Percentiles rank a stretch among this genome's conserved stretches.
phyloP scores from a whole-genome alignment of 2,797 vertebrate species.

The Neosilurus hyrtlii region DNA sequence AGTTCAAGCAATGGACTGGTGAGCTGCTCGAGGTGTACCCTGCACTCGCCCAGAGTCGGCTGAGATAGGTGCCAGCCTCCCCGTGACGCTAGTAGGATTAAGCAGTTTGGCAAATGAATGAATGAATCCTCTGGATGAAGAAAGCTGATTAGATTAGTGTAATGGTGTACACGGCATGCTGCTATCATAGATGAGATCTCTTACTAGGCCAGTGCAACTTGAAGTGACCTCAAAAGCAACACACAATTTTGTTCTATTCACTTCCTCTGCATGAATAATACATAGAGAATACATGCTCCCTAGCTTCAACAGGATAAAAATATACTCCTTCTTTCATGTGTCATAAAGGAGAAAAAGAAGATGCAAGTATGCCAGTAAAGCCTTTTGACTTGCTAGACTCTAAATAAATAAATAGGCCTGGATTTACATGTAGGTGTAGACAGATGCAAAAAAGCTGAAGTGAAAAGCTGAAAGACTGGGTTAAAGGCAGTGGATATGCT shows the following conservation, averaged over 20 bases:
- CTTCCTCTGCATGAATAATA: constrained; percentile 55
- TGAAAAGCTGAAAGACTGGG: not conserved
- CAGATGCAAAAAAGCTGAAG: not conserved
- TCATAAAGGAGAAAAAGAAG: constrained; percentile 28
- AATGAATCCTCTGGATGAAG: constrained; percentile 3
- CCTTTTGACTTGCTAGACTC: constrained; percentile 4
- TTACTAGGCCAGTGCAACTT: constrained; percentile 4
- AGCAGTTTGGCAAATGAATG: no score
- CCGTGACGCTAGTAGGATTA: no score
- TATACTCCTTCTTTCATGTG: constrained; percentile 44
- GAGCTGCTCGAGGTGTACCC: no score
- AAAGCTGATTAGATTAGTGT: not conserved
- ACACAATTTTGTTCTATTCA: constrained; percentile 43
- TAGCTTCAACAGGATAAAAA: constrained; percentile 49
- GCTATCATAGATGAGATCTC: constrained; percentile 13
- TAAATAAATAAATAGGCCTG: not conserved
- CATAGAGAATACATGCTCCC: constrained; percentile 37
- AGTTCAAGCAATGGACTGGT: no score
- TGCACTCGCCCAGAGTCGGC: no score
- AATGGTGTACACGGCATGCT: not conserved
- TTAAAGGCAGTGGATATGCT: not conserved
- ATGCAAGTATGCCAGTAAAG: constrained; percentile 1
- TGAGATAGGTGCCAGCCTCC: no score
- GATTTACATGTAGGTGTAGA: not conserved
- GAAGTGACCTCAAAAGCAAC: constrained; percentile 45